These are phyloP conservation scores for Himalopsyche anomala DNA, from an alignment of 2,888 invertebrate species.

Conservation along the genomic window DNA sequence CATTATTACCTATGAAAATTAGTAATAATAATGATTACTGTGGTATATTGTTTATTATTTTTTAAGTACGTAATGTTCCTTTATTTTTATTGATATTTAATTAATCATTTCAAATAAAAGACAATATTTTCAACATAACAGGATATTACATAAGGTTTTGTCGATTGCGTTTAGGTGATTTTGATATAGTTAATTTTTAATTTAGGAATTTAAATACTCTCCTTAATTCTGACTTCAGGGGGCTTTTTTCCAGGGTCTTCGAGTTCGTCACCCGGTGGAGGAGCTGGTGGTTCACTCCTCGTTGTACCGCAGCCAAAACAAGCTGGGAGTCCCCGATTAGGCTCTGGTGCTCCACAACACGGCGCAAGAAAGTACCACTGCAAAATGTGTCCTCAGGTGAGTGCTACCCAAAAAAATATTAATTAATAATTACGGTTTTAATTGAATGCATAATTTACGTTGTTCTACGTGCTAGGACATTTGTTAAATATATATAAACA, in stretches of 20 bases:
- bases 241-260: constrained; percentile 72
- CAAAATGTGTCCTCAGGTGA: constrained; percentile 98
- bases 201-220: not conserved
- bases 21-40: too few relatives aligned
- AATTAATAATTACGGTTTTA: not conserved
- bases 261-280: constrained; percentile 74
- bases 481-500: not conserved
- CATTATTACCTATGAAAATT: too few relatives aligned
- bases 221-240: constrained; percentile 41
- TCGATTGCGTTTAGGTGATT: not conserved
- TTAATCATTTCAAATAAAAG: too few relatives aligned
- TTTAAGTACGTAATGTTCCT: too few relatives aligned
- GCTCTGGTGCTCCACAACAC: constrained; percentile 70
- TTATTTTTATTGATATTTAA: too few relatives aligned
- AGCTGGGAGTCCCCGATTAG: constrained; percentile 72
- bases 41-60: too few relatives aligned
- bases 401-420: constrained; percentile 69
- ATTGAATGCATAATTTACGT: not conserved
- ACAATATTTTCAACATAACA: too few relatives aligned
- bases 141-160: not conserved
- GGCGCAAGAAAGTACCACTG: constrained; percentile 91
- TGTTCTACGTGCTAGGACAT: not conserved
- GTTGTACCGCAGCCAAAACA: constrained; percentile 94
- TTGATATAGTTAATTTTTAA: not conserved
- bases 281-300: constrained; percentile 79